Conservation (phyloP, 2,113 vertebrate genomes). For the Gymnarchus niloticus region DNA sequence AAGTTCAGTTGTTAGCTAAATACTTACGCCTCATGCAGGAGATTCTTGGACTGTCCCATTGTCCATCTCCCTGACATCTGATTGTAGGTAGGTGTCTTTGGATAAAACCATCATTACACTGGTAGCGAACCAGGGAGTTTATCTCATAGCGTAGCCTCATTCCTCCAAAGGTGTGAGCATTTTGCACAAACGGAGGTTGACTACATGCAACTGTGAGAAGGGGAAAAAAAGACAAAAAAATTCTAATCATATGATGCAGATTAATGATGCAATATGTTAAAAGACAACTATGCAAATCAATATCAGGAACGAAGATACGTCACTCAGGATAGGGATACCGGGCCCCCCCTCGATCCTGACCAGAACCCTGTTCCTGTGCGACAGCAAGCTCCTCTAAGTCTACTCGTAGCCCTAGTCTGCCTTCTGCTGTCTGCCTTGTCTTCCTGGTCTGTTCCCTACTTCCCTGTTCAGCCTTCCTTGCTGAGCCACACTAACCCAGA, state of each 20-base stretch:
- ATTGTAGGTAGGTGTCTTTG: conserved; percentile 90
- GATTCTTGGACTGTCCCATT: conserved; percentile 90
- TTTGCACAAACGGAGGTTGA: conserved; percentile 88
- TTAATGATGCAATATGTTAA: not conserved
- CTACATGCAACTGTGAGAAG: conserved; percentile 78
- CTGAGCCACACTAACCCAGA: too few relatives aligned
- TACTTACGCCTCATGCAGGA: conserved; percentile 91
- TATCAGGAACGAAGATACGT: not conserved
- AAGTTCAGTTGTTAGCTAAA: not conserved
- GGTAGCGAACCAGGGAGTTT: conserved; percentile 90
- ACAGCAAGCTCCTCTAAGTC: too few relatives aligned
- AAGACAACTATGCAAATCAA: not conserved
- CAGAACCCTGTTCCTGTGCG: too few relatives aligned
- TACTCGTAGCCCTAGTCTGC: too few relatives aligned
- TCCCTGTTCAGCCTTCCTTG: too few relatives aligned
- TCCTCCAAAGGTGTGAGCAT: conserved; percentile 86
- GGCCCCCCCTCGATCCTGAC: too few relatives aligned
- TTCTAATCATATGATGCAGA: not conserved
- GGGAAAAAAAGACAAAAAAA: conserved; percentile 29
- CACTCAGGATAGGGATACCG: too few relatives aligned
- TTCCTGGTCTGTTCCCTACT: too few relatives aligned
- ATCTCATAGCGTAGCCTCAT: conserved; percentile 86
- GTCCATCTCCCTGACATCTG: conserved; percentile 82
- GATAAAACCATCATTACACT: conserved; percentile 88
- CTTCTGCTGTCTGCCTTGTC: too few relatives aligned